phyloP scores from a whole-genome alignment of 2,888 invertebrate species.

The Eutolmus rufibarbis region DNA sequence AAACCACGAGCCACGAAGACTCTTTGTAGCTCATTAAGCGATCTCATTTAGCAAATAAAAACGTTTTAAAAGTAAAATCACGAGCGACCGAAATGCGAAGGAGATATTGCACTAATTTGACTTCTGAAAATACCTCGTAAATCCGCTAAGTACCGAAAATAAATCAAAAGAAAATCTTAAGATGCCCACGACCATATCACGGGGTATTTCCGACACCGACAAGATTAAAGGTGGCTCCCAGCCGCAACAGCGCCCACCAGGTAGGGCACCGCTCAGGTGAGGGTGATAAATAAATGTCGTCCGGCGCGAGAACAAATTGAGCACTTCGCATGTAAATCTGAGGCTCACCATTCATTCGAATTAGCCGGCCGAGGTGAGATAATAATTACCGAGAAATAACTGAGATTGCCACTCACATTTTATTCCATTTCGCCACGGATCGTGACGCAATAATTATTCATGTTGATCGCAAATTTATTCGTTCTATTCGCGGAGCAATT shows the following conservation, averaged over 20 bases:
- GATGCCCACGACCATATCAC: background rate
- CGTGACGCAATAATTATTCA: conserved; percentile 27
- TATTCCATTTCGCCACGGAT: conserved; percentile 9
- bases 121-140: background rate
- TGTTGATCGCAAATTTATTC: background rate
- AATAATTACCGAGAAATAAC: background rate
- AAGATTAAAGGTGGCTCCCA: conserved; percentile 15
- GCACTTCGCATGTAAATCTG: conserved; percentile 2
- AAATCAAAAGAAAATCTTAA: background rate
- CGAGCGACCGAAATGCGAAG: background rate
- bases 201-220: background rate
- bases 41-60: background rate
- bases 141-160: background rate
- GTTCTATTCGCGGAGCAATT: background rate
- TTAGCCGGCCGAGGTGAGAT: background rate
- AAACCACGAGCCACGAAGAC: background rate
- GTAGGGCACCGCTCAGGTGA: background rate
- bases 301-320: conserved; percentile 2
- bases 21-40: background rate
- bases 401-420: background rate
- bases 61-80: background rate
- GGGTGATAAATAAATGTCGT: conserved; percentile 4
- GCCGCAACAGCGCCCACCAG: conserved; percentile 21
- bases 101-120: background rate
- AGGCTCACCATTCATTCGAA: background rate